Evolutionary conservation across 1,140 invertebrate species (phyloP), one percentile per base, ranked within the genome.

Genomic region (Drosophila pruinosa): DNA sequence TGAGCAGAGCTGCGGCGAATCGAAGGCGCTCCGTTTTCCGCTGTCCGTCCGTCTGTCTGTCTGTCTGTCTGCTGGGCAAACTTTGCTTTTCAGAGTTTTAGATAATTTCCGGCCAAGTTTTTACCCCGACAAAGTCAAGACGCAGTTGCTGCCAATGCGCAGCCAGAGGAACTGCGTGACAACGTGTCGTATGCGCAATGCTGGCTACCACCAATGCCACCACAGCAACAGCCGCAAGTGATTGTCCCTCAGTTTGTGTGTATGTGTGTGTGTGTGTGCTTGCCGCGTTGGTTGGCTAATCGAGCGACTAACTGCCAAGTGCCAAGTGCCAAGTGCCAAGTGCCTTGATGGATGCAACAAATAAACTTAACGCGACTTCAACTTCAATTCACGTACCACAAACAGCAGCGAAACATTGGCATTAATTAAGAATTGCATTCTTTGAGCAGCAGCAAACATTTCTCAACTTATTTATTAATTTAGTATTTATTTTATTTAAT

Each of bases 21-120:
- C 81, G 69, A 59, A 85, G 81, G 64, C 54, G 47, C 47, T 65
- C 22, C 36, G 45, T 26, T 52, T 52, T 12, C 8, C 24, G 8
- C 14, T 12, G 14, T 31, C 14, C n/a, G 15, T 41, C 15, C 47
- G 19, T 45, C 48, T 38, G 67, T 47, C 34, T 54, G 57, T 19
- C 17, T 17, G 24, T 31, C 12, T 45, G 24, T 65, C 26, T 15
- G 39, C 38, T 52, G 50, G 50, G 21, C 22, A 43, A 52, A 39
- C 52, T 69, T 57, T 62, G 47, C 47, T n/a, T 68, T 61, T 73
- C 41, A 50, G 62, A 63, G 72, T 50, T 82, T 88, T 71, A 86
- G 82, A 86, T 86, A 86, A 86, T 88, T 88, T 88, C 78, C 78
- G 75, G 74, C 71, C 57, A 82, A 86, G 78, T 88, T 85, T 80